A percentile compares a stretch with the other conserved stretches of the same genome.
Evolutionary conservation across 2,113 vertebrate species (phyloP).

Genomic region (Plecturocebus donacophilus): DNA sequence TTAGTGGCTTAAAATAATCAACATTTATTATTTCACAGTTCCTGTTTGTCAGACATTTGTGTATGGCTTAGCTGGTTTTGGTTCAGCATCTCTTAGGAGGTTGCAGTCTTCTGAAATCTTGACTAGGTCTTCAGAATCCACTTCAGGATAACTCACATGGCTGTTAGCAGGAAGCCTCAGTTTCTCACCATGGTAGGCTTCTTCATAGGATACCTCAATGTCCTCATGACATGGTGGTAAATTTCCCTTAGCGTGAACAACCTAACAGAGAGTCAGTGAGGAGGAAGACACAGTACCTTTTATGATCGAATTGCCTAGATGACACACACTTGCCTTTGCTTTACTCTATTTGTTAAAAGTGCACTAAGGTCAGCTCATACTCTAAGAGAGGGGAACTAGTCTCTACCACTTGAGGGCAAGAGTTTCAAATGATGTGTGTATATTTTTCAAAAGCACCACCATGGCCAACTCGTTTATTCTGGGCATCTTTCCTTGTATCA

Average conservation of each 20-base stretch:
- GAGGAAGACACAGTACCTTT: not conserved
- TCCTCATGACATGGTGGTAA: not conserved
- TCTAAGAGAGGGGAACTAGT: not conserved
- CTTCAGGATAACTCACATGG: not conserved
- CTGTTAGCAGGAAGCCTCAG: not conserved
- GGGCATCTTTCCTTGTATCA: constrained; percentile 45
- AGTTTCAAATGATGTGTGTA: not conserved
- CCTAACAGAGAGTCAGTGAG: not conserved
- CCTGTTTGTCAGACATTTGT: not conserved
- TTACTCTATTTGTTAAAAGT: not conserved
- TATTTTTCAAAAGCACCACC: constrained; percentile 58
- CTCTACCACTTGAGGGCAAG: not conserved
- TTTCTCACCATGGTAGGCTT: not conserved
- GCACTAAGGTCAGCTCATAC: not conserved
- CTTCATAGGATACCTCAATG: not conserved
- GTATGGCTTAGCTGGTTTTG: not conserved
- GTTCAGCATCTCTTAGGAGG: not conserved
- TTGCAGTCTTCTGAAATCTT: not conserved
- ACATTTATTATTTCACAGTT: not conserved
- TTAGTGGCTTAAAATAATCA: not conserved
- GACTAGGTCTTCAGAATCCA: not conserved
- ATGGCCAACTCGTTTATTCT: constrained; percentile 50
- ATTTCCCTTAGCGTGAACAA: not conserved
- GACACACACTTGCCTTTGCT: not conserved
- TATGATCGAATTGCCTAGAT: not conserved